A percentile compares a stretch with the other conserved stretches of the same genome.
Conservation (phyloP, 2,113 vertebrate species). For the Neomonachus schauinslandi region DNA sequence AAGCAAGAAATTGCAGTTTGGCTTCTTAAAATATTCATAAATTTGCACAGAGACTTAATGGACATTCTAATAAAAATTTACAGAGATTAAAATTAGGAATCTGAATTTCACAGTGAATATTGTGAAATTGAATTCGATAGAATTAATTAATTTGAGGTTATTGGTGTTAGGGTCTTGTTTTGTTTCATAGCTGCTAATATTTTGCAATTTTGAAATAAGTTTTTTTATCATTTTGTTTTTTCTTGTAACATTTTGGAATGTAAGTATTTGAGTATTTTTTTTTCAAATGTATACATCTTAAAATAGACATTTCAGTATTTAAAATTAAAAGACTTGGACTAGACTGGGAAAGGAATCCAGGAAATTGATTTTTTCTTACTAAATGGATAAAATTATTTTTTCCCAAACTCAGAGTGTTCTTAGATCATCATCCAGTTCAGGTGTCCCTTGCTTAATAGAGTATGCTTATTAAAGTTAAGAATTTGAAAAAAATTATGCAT, state of each 20-base stretch:
- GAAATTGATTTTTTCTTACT: slow-evolving; percentile 43
- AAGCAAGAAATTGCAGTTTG: slow-evolving; percentile 7
- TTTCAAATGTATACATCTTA: slow-evolving; percentile 19
- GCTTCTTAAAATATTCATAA: background rate
- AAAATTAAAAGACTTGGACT: slow-evolving; percentile 25
- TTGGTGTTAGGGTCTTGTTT: slow-evolving; percentile 38
- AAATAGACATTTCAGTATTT: slow-evolving; percentile 10
- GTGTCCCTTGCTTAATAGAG: slow-evolving; percentile 6
- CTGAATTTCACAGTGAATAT: background rate
- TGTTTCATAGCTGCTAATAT: slow-evolving; percentile 11
- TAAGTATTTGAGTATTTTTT: slow-evolving; percentile 11
- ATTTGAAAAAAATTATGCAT: background rate
- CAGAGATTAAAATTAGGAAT: slow-evolving; percentile 29
- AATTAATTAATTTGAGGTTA: background rate
- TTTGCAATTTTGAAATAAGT: slow-evolving; percentile 23
- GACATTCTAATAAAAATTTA: slow-evolving; percentile 21
- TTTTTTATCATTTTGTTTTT: slow-evolving; percentile 28
- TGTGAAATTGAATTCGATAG: slow-evolving; percentile 50
- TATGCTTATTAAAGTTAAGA: slow-evolving; percentile 46
- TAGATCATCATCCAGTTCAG: background rate
- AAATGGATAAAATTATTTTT: slow-evolving; percentile 41
- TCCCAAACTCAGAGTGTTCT: background rate
- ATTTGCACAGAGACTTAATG: slow-evolving; percentile 37
- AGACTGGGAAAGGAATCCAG: slow-evolving; percentile 1
- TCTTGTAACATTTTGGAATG: slow-evolving; percentile 3